Evolutionary conservation across 2,113 vertebrate species (phyloP).

Genomic region (Dendropsophus ebraccatus): DNA sequence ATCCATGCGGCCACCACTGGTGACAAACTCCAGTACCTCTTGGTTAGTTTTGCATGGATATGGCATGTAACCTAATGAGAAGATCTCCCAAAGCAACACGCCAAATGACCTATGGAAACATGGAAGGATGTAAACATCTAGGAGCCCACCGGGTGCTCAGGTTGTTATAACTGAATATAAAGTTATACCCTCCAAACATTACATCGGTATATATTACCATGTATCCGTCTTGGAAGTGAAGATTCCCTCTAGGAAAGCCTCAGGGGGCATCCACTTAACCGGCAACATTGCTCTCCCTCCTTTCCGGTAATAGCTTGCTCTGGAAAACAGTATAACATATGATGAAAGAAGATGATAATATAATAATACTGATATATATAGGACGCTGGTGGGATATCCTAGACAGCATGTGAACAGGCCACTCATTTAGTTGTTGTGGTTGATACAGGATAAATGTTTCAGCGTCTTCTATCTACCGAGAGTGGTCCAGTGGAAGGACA

Average conservation of each 20-base stretch:
- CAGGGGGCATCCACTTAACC: slow-evolving; percentile 93
- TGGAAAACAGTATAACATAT: slow-evolving; percentile 61
- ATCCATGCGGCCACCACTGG: slow-evolving; percentile 87
- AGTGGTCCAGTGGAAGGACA: too few relatives aligned
- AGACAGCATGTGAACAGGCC: too few relatives aligned
- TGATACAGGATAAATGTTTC: too few relatives aligned
- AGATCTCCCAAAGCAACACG: slow-evolving; percentile 92
- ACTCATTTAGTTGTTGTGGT: too few relatives aligned
- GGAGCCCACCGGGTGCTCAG: background rate
- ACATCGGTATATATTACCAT: slow-evolving; percentile 75
- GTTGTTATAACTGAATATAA: background rate
- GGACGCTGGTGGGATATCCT: too few relatives aligned
- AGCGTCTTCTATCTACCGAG: too few relatives aligned
- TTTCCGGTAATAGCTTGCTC: slow-evolving; percentile 91
- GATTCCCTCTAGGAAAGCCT: slow-evolving; percentile 91
- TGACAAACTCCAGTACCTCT: slow-evolving; percentile 90
- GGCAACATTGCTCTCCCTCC: slow-evolving; percentile 87
- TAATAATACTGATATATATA: too few relatives aligned
- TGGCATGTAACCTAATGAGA: slow-evolving; percentile 92
- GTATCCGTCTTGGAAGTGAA: slow-evolving; percentile 96
- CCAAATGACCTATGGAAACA: slow-evolving; percentile 88
- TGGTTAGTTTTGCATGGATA: slow-evolving; percentile 91
- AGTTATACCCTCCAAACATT: background rate
- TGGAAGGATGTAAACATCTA: slow-evolving; percentile 34
- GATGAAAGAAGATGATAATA: too few relatives aligned